Percentiles rank a stretch among this genome's conserved stretches.
These are phyloP conservation scores for Spodoptera picta DNA, from an alignment of 2,888 invertebrate species.

Conservation along the genomic window DNA sequence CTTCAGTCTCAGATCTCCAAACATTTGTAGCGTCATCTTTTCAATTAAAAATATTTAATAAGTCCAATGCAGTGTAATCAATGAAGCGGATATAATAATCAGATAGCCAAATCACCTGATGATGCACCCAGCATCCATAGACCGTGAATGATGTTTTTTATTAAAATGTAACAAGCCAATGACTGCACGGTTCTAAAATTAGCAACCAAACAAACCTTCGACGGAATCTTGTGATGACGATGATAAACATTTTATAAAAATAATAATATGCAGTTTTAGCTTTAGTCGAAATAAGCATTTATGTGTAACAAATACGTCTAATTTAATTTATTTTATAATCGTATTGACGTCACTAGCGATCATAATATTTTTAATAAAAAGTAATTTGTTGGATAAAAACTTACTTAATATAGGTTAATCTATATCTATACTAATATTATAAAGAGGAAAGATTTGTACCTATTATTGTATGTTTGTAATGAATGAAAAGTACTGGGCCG, in stretches of 20 bases:
- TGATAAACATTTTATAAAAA: conserved; percentile 19
- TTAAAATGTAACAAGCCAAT: conserved; percentile 47
- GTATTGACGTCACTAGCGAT: no score
- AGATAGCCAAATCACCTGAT: conserved; percentile 42
- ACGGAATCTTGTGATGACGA: conserved; percentile 35
- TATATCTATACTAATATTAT: no score
- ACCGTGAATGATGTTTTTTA: conserved; percentile 63
- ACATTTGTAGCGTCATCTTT: conserved; percentile 29
- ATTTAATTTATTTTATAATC: no score
- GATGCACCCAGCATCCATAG: conserved; percentile 46
- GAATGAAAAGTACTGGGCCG: no score
- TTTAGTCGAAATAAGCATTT: no score
- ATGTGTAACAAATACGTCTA: no score
- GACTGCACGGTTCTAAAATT: conserved; percentile 50
- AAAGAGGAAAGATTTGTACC: no score
- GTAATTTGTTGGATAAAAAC: no score
- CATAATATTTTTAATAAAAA: no score
- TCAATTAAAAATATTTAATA: conserved; percentile 11
- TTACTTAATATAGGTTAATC: no score
- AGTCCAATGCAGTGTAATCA: conserved; percentile 5
- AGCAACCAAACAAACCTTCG: conserved; percentile 53
- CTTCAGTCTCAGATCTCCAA: neutral
- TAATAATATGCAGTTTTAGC: no score
- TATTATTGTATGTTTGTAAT: no score
- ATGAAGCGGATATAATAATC: conserved; percentile 20